phyloP scores from a whole-genome alignment of 2,797 vertebrate species.

The Molossus alvarezi region DNA sequence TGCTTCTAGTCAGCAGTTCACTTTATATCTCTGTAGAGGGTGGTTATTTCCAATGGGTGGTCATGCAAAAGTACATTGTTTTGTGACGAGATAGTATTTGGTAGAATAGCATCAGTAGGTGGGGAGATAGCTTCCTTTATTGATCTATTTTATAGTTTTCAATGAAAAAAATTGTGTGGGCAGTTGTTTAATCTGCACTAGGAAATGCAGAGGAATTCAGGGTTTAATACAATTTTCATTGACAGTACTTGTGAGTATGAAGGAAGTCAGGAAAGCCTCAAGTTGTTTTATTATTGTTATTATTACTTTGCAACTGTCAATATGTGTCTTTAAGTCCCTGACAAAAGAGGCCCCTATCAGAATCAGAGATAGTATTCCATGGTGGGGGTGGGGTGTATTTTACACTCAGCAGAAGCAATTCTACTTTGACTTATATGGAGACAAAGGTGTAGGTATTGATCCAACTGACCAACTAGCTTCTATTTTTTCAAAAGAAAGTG shows the following conservation, averaged over 20 bases:
- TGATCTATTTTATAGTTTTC: constrained; percentile 54
- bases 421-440: not conserved
- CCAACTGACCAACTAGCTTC: not conserved
- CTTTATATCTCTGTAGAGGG: not conserved
- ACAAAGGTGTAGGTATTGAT: constrained; percentile 44
- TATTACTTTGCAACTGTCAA: not conserved
- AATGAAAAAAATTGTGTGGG: constrained; percentile 35
- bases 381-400: not conserved
- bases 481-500: not conserved
- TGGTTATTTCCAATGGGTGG: not conserved
- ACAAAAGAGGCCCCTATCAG: not conserved
- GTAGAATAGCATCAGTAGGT: constrained; percentile 15
- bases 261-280: not conserved
- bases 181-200: constrained; percentile 32
- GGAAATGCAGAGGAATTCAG: constrained; percentile 75
- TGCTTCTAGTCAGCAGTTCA: not conserved
- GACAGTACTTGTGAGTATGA: constrained; percentile 27
- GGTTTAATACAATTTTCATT: constrained; percentile 70
- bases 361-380: not conserved
- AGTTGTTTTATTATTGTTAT: not conserved
- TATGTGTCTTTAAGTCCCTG: constrained; percentile 30
- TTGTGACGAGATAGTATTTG: constrained; percentile 32
- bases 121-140: not conserved
- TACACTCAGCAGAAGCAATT: not conserved
- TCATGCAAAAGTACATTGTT: constrained; percentile 24